Base-by-base conservation (phyloP, 2,888 invertebrate genomes). In the Sthenelais limicola region DNA sequence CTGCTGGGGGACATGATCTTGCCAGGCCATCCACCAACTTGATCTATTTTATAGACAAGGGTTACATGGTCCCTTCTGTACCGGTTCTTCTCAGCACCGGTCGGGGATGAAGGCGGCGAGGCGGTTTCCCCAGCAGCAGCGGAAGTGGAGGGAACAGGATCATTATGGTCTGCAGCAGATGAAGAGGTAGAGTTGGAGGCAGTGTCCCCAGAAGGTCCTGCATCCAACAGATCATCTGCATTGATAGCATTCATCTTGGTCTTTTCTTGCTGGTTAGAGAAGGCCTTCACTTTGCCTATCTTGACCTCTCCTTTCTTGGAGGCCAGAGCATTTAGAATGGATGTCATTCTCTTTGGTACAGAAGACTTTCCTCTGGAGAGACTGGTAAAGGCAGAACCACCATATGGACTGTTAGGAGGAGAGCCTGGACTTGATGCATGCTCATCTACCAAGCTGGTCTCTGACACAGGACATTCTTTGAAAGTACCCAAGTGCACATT, bases 1-100 rank as follows among this genome's bases (percentile, higher is more conserved):
- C 73, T 62, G 58, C 72, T 73, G 24, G 78, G 76, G 5, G 68
- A 48, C 30, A 68, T 72, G 26, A 78, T 74, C 66, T 71, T 77
- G 28, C 78, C 78, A 4, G 77, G 78, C 74, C 77, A 74, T 12
- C 76, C 76, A 2, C 78, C 78, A 7, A 78, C 72, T 47, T 77
- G 72, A 33, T 78, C 76, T n/a, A 78, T 43, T 51, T 77, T 73
- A 33, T 74, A 75, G 4, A 76, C 43, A 26, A 75, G 67, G 38
- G 38, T 35, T n/a, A 47, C 49, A n/a, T 70, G n/a, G n/a, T 32
- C 47, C 21, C 30, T 38, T 5, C 35, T 24, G 32, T 43, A 58
- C 49, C 62, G 24, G 62, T 35, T 48, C n/a, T 30, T 7, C 48
- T 68, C 38, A 30, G 54, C 49, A 26, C 30, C 18, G 28, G 33